Conservation (phyloP, 2,797 vertebrate genomes). For the Arctocebus calabarensis region DNA sequence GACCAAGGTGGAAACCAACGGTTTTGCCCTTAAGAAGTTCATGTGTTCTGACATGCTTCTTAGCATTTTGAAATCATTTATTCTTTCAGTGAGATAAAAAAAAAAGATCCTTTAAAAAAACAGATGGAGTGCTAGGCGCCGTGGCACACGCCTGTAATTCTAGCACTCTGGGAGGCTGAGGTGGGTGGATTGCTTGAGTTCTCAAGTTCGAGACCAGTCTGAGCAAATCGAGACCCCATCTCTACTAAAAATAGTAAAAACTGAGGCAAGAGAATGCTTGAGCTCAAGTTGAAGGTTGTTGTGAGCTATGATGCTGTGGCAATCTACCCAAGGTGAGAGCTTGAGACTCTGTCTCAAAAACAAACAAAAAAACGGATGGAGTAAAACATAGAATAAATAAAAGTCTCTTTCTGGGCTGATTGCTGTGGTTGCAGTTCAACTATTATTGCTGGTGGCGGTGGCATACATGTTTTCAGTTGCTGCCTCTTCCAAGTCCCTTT, state of each 20-base stretch:
- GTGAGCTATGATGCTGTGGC: no score
- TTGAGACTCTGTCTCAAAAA: no score
- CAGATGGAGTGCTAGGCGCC: neutral
- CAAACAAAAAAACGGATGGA: neutral
- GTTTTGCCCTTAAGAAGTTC: neutral
- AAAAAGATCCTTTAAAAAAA: slow-evolving; percentile 6
- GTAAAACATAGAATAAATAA: slow-evolving; percentile 28
- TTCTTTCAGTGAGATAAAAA: slow-evolving; percentile 37
- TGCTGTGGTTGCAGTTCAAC: neutral
- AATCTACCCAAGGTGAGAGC: no score
- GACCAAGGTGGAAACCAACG: neutral
- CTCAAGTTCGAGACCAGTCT: no score
- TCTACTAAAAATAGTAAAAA: no score
- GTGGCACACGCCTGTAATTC: no score
- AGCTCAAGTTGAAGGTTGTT: no score
- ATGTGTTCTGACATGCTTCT: neutral
- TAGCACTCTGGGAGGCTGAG: neutral
- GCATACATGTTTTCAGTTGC: neutral
- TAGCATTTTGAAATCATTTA: neutral
- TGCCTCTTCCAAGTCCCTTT: neutral
- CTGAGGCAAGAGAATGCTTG: no score
- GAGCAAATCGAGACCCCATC: no score
- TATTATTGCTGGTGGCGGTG: neutral
- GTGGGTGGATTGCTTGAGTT: no score
- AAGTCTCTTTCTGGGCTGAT: neutral